Base-by-base conservation (phyloP, 1,140 invertebrate species). In the Drosophila pseudoobscura region DNA sequence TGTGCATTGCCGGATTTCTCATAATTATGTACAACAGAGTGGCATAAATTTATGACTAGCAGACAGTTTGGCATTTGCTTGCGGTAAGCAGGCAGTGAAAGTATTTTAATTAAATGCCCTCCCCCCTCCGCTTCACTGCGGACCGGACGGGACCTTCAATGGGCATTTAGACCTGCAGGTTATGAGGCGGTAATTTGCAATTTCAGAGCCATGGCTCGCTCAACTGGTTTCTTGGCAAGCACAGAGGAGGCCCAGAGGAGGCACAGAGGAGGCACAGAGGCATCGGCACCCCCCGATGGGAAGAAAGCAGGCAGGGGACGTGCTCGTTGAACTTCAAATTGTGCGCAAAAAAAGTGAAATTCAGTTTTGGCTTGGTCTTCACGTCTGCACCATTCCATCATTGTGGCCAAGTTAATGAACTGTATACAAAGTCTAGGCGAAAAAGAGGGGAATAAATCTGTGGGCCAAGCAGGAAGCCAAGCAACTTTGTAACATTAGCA, bases 131-230 rank as follows among this genome's bases (percentile, higher is more conserved):
- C 20, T 20, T 2, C 20, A 20, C 20, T 20, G 1, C 20, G 20
- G 20, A 46, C 49, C 22, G 49, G 43, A 73, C 63, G 66, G 55
- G 55, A 66, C 44, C 39, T 20, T 53, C 52, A 55, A 52, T 54
- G 44, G 35, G 46, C 63, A 64, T 55, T 74, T 78, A 65, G 62
- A 78, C 54, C 83, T 68, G 78, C 58, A 61, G 82, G 78, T 82
- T 88, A 78, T 88, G 75, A 78, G 70, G 55, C 59, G 70, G 82
- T 59, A 87, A 88, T 87, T 87, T 83, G 83, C 83, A 87, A 87
- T 87, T 83, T 88, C 70, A 60, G 41, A 64, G 70, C 68, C 63
- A 29, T 49, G 73, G 55, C 78, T 70, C 83, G 88, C 78, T 85
- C 83, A 85, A 87, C 82, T 85, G 82, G 83, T 85, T 85, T 87